phyloP scores from a whole-genome alignment of 92 coral and sea anemone genomes.

The Chrysogorgia sp. region DNA sequence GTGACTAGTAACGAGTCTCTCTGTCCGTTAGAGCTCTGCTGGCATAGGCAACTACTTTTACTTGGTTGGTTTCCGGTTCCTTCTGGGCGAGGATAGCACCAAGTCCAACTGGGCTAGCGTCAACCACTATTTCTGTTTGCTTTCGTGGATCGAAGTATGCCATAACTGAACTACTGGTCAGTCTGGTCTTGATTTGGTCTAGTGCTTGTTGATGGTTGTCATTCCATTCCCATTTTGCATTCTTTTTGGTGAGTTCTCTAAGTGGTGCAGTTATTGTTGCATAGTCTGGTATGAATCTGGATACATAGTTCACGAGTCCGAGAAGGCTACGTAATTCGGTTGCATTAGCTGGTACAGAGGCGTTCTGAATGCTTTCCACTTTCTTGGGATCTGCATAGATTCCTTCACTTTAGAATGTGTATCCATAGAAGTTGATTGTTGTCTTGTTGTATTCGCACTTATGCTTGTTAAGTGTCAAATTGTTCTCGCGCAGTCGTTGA shows the following conservation, averaged over 20 bases:
- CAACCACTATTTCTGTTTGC: not conserved
- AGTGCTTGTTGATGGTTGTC: slow-evolving; percentile 10
- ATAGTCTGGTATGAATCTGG: slow-evolving; percentile 12
- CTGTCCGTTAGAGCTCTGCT: slow-evolving; percentile 4
- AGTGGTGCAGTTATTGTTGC: not conserved
- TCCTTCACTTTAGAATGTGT: slow-evolving; percentile 37
- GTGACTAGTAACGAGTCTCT: slow-evolving; percentile 14
- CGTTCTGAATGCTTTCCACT: slow-evolving; percentile 2
- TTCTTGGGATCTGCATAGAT: slow-evolving; percentile 49
- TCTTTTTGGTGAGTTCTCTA: not conserved
- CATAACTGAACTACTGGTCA: slow-evolving; percentile 15
- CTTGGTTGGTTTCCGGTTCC: not conserved
- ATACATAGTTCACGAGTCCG: not conserved
- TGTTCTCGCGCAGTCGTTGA: not conserved
- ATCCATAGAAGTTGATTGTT: slow-evolving; percentile 31
- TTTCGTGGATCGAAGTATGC: slow-evolving; percentile 8
- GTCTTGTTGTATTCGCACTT: slow-evolving; percentile 45
- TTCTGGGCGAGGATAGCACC: slow-evolving; percentile 19
- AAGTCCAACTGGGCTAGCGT: slow-evolving; percentile 26
- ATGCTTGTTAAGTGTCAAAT: slow-evolving; percentile 7
- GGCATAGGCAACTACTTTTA: slow-evolving; percentile 12
- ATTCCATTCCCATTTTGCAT: not conserved
- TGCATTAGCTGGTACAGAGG: not conserved
- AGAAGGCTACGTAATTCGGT: not conserved
- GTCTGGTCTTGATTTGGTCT: not conserved